Evolutionary conservation across 2,888 invertebrate species (phyloP).

Genomic region (Cancer borealis): DNA sequence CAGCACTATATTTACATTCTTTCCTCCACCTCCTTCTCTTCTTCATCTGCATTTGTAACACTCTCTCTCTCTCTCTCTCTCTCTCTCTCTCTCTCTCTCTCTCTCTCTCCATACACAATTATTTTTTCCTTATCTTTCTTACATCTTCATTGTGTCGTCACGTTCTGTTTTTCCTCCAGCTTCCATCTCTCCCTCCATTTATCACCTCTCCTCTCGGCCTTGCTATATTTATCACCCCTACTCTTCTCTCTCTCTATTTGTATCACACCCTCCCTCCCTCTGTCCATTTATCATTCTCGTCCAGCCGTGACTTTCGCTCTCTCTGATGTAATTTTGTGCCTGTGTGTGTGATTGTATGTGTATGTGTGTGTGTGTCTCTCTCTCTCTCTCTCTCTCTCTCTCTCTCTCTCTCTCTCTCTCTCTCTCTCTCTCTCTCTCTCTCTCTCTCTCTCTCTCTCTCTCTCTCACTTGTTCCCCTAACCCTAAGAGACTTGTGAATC

Average conservation of each 20-base stretch:
- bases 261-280: not conserved
- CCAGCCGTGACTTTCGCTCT: not conserved
- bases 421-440: slow-evolving; percentile 40
- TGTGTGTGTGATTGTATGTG: too few species aligned
- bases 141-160: not conserved
- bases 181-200: not conserved
- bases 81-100: slow-evolving; percentile 46
- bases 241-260: not conserved
- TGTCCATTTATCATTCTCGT: not conserved
- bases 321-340: not conserved
- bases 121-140: not conserved
- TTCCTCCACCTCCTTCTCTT: not conserved
- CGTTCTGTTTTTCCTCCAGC: not conserved
- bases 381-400: slow-evolving; percentile 36
- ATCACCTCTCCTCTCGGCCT: not conserved
- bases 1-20: too few species aligned
- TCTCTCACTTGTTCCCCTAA: slow-evolving; percentile 24
- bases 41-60: not conserved
- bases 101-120: not conserved
- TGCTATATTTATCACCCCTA: not conserved
- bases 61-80: slow-evolving; percentile 52
- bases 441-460: slow-evolving; percentile 40
- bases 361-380: not conserved
- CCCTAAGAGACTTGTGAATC: not conserved
- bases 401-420: slow-evolving; percentile 39